Base-by-base conservation (phyloP, 2,888 invertebrate genomes). In the Cerceris rybyensis region DNA sequence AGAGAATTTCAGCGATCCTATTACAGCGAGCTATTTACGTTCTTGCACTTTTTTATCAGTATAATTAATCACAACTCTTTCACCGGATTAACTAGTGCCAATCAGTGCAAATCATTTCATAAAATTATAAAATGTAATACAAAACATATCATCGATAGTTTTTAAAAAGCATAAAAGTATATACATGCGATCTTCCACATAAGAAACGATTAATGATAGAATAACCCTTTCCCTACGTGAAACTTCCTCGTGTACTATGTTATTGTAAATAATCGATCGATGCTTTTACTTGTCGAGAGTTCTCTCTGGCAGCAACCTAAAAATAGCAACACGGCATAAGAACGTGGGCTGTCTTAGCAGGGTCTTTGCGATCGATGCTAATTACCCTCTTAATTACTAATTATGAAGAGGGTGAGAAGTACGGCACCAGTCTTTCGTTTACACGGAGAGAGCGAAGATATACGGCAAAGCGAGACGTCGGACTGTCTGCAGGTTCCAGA, bases 331-430 rank as follows among this genome's bases (percentile, higher is more conserved):
- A 13, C 41, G 59, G 43, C 43, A 68, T 46, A 64, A 50, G 69
- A 73, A 64, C 46, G 54, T 7, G 39, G 61, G n/a, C 39, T 13
- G 28, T 54, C 46, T 46, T 11, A 17, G 28, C 43, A 39, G 7
- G 49, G 42, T 68, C 28, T 49, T 57, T 57, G 46, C 68, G 78
- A 74, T 84, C 77, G 82, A 87, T 82, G 81, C 82, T 84, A 83
- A 86, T 87, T 82, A 81, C 75, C 69, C 75, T 75, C 78, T 85
- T 77, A 83, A 83, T 84, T 79, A 81, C 74, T 81, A 83, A 85
- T 84, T 83, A 81, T 71, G 68, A 67, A 50, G 63, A 63, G 81
- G 17, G 67, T 54, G 65, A 75, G 79, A 66, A 75, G 46, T 66
- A 52, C 61, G 69, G 70, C 57, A 42, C 57, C 9, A 14, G 43